Base-by-base conservation (phyloP, 2,888 invertebrate genomes). In the Papilio elwesi region DNA sequence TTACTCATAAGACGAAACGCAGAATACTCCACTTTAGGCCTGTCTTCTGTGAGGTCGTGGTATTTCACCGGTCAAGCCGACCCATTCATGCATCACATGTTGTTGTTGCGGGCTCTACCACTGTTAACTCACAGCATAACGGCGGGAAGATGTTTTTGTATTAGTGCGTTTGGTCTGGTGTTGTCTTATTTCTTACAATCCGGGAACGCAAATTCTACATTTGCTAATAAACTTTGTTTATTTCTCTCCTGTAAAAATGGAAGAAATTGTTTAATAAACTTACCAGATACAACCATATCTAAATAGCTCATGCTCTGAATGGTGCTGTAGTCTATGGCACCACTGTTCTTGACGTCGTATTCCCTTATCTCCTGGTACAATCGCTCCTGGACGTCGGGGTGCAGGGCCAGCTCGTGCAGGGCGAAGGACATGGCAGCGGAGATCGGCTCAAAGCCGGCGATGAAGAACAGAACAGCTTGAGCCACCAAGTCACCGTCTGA, bases 271-370 rank as follows among this genome's bases (percentile, higher is more conserved):
- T 55, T 49, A 15, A 8, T 11, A 10, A 49, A 10, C 64, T 70
- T 77, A 89, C 90, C 89, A 76, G 88, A 87, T 2, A 94, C 79
- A 0, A 95, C 92, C 87, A 94, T 94, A 67, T 95, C 94, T 80
- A 95, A 77, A 68, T 87, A 88, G 0, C 72, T 76, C 84, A 88
- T 81, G 5, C 78, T 79, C 68, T 83, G 85, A 47, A 88, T 80
- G 10, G 83, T 80, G 15, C 79, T 82, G 76, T 94, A 95, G 59
- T 91, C 89, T 85, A 95, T 92, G 47, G 88, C 89, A 6, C 88
- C 85, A 1, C 93, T 79, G 1, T 84, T 86, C 16, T 82, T 84
- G 13, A 74, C 72, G 11, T 86, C 78, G 7, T 85, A 80, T 7
- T 83, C 80, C 43, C 76, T 78, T n/a, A 90, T 84, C 76, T 91